Conservation (phyloP, 1,140 invertebrate species). For the Hetaerina americana region DNA sequence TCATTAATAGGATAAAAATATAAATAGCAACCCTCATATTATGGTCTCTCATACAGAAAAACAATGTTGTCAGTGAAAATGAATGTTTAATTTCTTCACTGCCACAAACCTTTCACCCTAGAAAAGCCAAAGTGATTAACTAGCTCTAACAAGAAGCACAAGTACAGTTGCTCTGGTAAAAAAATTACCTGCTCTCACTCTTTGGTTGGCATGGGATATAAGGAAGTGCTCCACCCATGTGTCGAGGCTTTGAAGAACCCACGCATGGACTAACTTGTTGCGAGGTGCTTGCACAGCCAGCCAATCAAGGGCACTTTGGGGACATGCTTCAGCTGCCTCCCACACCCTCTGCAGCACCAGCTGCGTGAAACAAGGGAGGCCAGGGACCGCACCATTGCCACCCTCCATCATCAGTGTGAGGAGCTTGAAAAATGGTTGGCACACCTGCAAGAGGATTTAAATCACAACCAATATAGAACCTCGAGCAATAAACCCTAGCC, state of each 20-base stretch:
- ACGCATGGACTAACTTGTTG: constrained; percentile 77
- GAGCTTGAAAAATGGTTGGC: constrained; percentile 83
- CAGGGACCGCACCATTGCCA: constrained; percentile 37
- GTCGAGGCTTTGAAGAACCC: constrained; percentile 75
- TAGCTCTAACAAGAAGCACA: not conserved
- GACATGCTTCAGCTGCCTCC: constrained; percentile 80
- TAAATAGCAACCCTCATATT: too few relatives aligned
- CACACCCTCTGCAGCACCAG: constrained; percentile 74
- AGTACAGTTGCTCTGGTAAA: too few relatives aligned
- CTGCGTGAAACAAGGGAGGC: constrained; percentile 78
- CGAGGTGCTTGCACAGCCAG: constrained; percentile 69
- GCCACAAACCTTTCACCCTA: not conserved
- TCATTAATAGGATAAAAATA: too few relatives aligned
- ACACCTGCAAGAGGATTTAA: constrained; percentile 37
- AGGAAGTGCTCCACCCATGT: constrained; percentile 83
- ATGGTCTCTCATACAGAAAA: too few relatives aligned
- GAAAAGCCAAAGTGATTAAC: not conserved
- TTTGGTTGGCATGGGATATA: constrained; percentile 67
- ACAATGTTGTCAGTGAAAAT: too few relatives aligned
- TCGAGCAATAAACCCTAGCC: too few relatives aligned
- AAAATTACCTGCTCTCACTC: constrained; percentile 60
- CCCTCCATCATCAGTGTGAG: constrained; percentile 66
- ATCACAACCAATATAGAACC: too few relatives aligned
- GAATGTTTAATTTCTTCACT: too few relatives aligned
- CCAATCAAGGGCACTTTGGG: constrained; percentile 85